These are phyloP conservation scores for Nesoenas mayeri DNA, from an alignment of 2,113 vertebrate species.

Conservation along the genomic window DNA sequence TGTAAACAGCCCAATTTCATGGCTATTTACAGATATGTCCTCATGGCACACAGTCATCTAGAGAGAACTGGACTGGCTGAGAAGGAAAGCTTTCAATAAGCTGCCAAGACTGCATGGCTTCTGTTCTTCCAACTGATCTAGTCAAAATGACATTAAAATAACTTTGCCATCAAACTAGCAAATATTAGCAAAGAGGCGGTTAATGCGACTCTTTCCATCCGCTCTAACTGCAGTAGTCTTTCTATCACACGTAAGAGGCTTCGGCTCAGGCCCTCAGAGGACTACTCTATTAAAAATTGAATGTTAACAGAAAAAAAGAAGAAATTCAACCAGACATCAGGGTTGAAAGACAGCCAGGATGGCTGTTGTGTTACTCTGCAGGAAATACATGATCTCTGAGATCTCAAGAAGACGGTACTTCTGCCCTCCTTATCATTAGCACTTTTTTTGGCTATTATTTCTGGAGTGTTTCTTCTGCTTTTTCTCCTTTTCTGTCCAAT, in stretches of 20 bases:
- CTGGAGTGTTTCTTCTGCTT: background rate
- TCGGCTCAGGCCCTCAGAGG: background rate
- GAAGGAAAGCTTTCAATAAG: background rate
- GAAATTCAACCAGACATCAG: background rate
- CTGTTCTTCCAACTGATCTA: background rate
- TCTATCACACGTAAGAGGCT: background rate
- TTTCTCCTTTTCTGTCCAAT: background rate
- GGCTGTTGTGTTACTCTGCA: background rate
- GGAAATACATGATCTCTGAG: background rate
- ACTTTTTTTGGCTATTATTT: background rate
- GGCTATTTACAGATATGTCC: background rate
- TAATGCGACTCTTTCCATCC: background rate
- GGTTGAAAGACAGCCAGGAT: background rate
- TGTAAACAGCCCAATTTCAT: conserved; percentile 1
- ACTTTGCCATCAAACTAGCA: background rate
- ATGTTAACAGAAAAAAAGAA: background rate
- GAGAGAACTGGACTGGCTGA: background rate
- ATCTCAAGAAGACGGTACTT: background rate
- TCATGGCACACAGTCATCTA: background rate
- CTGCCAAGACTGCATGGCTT: background rate
- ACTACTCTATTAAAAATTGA: conserved; percentile 3
- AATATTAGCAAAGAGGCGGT: background rate
- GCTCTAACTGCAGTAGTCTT: background rate
- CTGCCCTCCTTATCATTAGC: background rate
- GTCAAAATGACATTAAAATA: background rate